Conservation (phyloP, 23 tunicate species). For the Ciona savignyi region DNA sequence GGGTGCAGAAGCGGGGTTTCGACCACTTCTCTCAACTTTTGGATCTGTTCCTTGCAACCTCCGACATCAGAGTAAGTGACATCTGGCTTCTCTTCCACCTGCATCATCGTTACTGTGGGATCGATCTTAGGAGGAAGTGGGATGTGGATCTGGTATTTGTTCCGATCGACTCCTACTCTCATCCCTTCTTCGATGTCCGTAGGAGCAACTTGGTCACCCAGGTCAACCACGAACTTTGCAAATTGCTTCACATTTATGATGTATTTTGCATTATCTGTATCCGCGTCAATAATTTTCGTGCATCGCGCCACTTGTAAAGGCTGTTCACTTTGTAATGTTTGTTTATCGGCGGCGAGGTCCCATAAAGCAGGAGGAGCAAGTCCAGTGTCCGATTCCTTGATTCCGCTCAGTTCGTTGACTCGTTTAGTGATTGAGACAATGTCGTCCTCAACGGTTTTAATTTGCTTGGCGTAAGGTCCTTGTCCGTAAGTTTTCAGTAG, state of each 20-base stretch:
- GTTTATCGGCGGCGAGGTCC: slow-evolving; percentile 99
- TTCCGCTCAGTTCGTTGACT: slow-evolving; percentile 97
- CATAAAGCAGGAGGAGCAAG: slow-evolving; percentile 98
- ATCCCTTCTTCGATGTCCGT: slow-evolving; percentile 99
- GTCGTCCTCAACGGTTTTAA: slow-evolving; percentile 95
- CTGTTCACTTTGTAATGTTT: slow-evolving; percentile 91
- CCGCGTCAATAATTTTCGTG: slow-evolving; percentile 98
- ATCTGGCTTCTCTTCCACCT: slow-evolving; percentile 99
- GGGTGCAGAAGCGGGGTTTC: slow-evolving; percentile 98
- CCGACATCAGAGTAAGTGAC: slow-evolving; percentile 99
- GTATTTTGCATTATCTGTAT: slow-evolving; percentile 93
- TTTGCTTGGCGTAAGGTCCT: slow-evolving; percentile 96
- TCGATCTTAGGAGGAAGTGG: slow-evolving; percentile 99
- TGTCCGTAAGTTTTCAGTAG: slow-evolving; percentile 99
- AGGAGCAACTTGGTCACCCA: slow-evolving; percentile 99
- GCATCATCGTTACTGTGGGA: slow-evolving; percentile 99
- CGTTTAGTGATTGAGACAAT: slow-evolving; percentile 75
- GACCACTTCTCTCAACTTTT: slow-evolving; percentile 97
- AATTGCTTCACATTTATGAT: slow-evolving; percentile 99
- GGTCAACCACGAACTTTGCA: slow-evolving; percentile 99
- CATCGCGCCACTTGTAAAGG: slow-evolving; percentile 97
- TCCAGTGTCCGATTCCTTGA: slow-evolving; percentile 99
- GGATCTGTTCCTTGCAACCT: slow-evolving; percentile 98
- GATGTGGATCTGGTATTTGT: slow-evolving; percentile 97
- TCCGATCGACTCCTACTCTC: slow-evolving; percentile 99